phyloP scores from a whole-genome alignment of 2,888 invertebrate genomes.

The Noctua pronuba region DNA sequence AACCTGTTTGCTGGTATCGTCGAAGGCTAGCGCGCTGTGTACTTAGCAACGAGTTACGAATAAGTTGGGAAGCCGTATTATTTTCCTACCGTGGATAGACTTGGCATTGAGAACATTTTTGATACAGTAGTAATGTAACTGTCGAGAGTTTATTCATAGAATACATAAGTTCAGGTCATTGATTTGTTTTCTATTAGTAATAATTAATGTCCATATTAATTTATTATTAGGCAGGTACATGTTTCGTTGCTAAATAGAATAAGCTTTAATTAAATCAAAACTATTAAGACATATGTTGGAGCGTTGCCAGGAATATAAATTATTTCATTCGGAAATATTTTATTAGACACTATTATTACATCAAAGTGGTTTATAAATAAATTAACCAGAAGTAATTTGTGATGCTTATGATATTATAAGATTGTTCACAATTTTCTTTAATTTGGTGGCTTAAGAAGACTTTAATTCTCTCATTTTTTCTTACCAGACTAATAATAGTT shows the following conservation, averaged over 20 bases:
- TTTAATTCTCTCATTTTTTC: no score
- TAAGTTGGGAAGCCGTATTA: slow-evolving; percentile 75
- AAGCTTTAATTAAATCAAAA: slow-evolving; percentile 34
- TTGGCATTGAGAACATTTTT: slow-evolving; percentile 76
- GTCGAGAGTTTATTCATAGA: slow-evolving; percentile 55
- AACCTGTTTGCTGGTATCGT: slow-evolving; percentile 63
- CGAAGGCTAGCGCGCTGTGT: slow-evolving; percentile 46
- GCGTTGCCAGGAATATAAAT: slow-evolving; percentile 54
- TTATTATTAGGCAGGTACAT: not conserved
- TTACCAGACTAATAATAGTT: no score
- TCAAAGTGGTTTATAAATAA: slow-evolving; percentile 47
- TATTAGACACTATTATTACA: slow-evolving; percentile 33
- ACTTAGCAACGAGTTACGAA: slow-evolving; percentile 52
- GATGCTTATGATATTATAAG: not conserved
- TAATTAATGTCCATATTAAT: not conserved
- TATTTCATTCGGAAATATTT: slow-evolving; percentile 52
- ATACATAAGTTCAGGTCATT: slow-evolving; percentile 13
- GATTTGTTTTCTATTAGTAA: not conserved
- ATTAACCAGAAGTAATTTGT: not conserved
- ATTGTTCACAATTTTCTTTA: not conserved
- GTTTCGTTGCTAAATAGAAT: not conserved
- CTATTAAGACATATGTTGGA: slow-evolving; percentile 39
- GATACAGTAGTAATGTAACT: slow-evolving; percentile 62
- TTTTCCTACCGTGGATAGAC: slow-evolving; percentile 66
- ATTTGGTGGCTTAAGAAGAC: not conserved